A percentile compares a stretch with the other conserved stretches of the same genome.
Evolutionary conservation across 2,113 vertebrate species (phyloP).

Genomic region (Chloropsis cyanopogon): DNA sequence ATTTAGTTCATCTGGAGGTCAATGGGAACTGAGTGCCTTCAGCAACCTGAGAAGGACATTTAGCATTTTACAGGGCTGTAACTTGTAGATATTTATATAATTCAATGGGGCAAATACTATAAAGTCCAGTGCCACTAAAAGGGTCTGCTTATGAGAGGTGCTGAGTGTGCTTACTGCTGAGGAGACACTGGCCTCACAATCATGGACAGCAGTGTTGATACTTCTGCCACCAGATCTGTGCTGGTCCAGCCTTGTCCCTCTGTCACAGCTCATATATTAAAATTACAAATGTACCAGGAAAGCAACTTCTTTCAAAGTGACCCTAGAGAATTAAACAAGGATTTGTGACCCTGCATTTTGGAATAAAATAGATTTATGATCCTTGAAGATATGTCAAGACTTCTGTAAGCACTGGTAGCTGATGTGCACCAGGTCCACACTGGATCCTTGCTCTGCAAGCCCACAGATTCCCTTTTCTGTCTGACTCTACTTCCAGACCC

Average conservation of each 20-base stretch:
- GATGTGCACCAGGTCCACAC: no score
- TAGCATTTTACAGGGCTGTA: background rate
- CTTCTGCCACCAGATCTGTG: background rate
- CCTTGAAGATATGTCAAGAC: background rate
- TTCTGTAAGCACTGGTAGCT: background rate
- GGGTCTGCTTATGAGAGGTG: background rate
- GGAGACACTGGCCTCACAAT: background rate
- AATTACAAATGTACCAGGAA: background rate
- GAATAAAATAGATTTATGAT: background rate
- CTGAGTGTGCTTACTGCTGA: background rate
- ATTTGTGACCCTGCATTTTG: background rate
- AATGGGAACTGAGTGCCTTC: background rate
- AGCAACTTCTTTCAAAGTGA: background rate
- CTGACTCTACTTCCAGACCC: background rate
- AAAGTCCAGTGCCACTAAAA: background rate
- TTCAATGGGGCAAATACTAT: background rate
- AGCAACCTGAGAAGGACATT: background rate
- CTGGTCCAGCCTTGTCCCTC: background rate
- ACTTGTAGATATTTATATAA: background rate
- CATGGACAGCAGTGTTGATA: background rate
- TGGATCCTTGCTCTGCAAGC: no score
- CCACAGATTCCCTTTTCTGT: background rate
- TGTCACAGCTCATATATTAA: background rate
- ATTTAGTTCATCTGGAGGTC: background rate
- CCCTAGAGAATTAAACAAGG: background rate